Evolutionary conservation across 2,888 invertebrate species (phyloP).

Genomic region (Magallana nippona): DNA sequence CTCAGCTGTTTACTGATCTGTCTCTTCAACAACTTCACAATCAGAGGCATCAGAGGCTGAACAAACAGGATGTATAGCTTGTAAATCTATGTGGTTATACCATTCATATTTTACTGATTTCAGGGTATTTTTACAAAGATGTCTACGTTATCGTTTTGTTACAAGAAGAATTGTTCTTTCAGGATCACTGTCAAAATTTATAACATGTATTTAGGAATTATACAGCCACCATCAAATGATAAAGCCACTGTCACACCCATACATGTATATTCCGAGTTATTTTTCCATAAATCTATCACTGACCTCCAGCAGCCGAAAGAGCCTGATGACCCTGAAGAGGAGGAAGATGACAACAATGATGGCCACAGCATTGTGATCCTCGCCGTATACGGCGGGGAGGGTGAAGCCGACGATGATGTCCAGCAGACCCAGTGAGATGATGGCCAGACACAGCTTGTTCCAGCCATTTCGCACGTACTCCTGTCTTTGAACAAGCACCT

Average conservation of each 20-base stretch:
- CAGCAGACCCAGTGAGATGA: conserved; percentile 81
- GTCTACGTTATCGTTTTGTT: too few relatives aligned
- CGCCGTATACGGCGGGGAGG: conserved; percentile 71
- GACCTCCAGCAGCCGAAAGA: conserved; percentile 73
- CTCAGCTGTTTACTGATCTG: conserved; percentile 83
- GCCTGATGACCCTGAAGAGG: conserved; percentile 62
- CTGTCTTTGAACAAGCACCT: conserved; percentile 66
- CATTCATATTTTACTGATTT: too few relatives aligned
- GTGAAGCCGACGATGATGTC: conserved; percentile 78
- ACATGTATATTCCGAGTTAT: too few relatives aligned
- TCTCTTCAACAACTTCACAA: conserved; percentile 82
- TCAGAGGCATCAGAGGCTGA: conserved; percentile 80
- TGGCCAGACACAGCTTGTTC: conserved; percentile 84
- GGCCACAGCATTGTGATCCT: conserved; percentile 48
- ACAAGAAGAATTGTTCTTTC: too few relatives aligned
- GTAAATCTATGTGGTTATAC: too few relatives aligned
- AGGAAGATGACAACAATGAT: conserved; percentile 61
- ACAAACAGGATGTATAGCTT: background rate
- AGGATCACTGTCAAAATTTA: too few relatives aligned
- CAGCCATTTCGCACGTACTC: conserved; percentile 82
- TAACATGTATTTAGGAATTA: too few relatives aligned
- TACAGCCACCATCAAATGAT: background rate
- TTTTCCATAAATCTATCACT: background rate
- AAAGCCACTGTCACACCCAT: background rate
- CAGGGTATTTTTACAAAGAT: too few relatives aligned